These are phyloP conservation scores for Buphagus erythrorhynchus DNA, from an alignment of 2,797 vertebrate genomes.

Conservation along the genomic window DNA sequence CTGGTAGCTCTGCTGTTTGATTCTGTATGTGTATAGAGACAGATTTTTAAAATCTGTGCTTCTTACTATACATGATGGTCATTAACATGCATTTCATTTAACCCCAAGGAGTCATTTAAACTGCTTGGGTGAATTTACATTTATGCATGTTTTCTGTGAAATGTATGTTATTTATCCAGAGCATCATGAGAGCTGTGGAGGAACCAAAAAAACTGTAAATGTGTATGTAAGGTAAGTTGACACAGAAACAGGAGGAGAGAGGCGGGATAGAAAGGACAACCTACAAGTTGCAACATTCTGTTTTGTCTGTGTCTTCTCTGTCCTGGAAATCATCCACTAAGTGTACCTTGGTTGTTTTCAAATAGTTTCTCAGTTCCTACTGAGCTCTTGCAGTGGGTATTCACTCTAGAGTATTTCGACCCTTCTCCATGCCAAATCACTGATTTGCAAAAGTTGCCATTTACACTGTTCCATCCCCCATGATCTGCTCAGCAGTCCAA, in stretches of 20 bases:
- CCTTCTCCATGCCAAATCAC: neutral
- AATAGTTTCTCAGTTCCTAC: neutral
- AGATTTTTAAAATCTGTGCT: conserved; percentile 29
- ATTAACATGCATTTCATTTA: conserved; percentile 60
- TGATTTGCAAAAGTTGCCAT: neutral
- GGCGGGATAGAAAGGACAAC: neutral
- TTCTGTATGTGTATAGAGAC: neutral
- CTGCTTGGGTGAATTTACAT: conserved; percentile 63
- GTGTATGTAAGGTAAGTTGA: neutral
- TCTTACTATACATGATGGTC: conserved; percentile 48
- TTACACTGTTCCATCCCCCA: neutral
- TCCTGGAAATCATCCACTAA: neutral
- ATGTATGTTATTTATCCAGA: conserved; percentile 48
- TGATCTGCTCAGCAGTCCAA: neutral
- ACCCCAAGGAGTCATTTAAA: conserved; percentile 57
- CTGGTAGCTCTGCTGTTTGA: conserved; percentile 28
- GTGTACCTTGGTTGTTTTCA: neutral
- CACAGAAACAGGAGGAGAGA: neutral
- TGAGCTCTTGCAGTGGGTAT: neutral
- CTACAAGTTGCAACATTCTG: neutral
- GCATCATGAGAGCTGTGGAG: neutral
- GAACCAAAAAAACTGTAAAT: neutral
- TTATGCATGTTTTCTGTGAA: conserved; percentile 54
- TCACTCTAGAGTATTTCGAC: neutral
- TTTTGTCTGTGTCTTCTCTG: neutral